A percentile compares a stretch with the other conserved stretches of the same genome.
phyloP scores from a whole-genome alignment of 2,113 vertebrate species.

The Chlamydotis undulata region DNA sequence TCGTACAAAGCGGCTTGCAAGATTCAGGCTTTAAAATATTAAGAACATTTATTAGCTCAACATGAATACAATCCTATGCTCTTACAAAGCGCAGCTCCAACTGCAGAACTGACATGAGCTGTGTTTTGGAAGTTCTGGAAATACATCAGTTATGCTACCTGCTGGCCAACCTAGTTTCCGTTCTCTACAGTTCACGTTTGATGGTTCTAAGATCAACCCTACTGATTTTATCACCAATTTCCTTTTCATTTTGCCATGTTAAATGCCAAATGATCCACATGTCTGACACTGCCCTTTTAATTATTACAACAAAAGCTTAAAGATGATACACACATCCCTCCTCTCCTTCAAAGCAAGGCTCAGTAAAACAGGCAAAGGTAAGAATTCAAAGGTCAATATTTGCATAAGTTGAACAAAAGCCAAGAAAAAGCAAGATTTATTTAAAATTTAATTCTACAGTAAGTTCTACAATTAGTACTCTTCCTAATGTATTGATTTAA shows the following conservation, averaged over 20 bases:
- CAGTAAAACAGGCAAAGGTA: not conserved
- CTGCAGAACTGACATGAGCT: not conserved
- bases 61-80: not conserved
- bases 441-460: slow-evolving; percentile 36
- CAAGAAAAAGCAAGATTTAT: slow-evolving; percentile 42
- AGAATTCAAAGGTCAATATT: slow-evolving; percentile 70
- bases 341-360: not conserved
- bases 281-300: slow-evolving; percentile 50
- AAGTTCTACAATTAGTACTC: not conserved
- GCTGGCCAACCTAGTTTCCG: not conserved
- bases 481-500: slow-evolving; percentile 31
- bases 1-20: slow-evolving; percentile 2
- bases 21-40: not conserved
- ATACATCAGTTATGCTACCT: not conserved
- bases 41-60: slow-evolving; percentile 23
- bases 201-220: not conserved
- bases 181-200: not conserved
- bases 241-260: slow-evolving; percentile 1
- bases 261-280: not conserved
- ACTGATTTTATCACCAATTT: not conserved
- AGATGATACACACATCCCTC: not conserved
- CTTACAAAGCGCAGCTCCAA: not conserved
- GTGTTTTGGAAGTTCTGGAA: not conserved
- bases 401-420: slow-evolving; percentile 61
- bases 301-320: slow-evolving; percentile 41